Evolutionary conservation across 2,797 vertebrate genomes (phyloP).

Genomic region (Lepidocolaptes lacrymiger): DNA sequence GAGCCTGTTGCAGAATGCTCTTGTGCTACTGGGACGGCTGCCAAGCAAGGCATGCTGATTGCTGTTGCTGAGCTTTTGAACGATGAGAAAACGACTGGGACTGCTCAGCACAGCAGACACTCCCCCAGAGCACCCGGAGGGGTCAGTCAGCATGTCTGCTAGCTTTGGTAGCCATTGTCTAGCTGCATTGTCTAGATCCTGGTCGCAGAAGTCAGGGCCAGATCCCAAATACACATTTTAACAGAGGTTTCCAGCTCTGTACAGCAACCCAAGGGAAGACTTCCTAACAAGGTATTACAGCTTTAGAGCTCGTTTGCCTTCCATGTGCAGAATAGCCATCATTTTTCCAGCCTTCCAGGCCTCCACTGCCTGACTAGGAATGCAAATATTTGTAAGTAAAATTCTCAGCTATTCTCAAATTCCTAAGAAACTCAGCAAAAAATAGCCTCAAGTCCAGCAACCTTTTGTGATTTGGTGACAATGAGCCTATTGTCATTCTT

Average conservation of each 20-base stretch:
- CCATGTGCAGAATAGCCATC: background rate
- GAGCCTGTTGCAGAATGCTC: background rate
- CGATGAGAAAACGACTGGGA: background rate
- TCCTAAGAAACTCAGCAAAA: slow-evolving; percentile 14
- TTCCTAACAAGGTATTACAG: background rate
- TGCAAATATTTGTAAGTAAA: background rate
- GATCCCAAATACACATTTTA: background rate
- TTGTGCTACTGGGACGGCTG: background rate
- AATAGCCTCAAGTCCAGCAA: background rate
- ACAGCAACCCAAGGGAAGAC: background rate
- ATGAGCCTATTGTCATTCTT: background rate
- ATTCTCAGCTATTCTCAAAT: background rate
- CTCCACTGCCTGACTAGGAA: background rate
- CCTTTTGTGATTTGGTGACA: background rate
- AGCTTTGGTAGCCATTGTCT: background rate
- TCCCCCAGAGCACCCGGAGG: background rate
- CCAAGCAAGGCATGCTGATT: slow-evolving; percentile 5
- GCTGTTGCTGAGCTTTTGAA: background rate
- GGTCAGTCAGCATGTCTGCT: background rate
- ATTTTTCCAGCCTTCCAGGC: background rate
- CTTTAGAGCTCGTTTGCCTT: background rate
- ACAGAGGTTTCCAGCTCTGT: background rate
- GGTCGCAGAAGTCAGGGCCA: background rate
- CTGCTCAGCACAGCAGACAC: background rate
- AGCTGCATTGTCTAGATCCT: background rate